These are phyloP conservation scores for Malacosoma neustria DNA, from an alignment of 2,888 invertebrate genomes.

Conservation along the genomic window DNA sequence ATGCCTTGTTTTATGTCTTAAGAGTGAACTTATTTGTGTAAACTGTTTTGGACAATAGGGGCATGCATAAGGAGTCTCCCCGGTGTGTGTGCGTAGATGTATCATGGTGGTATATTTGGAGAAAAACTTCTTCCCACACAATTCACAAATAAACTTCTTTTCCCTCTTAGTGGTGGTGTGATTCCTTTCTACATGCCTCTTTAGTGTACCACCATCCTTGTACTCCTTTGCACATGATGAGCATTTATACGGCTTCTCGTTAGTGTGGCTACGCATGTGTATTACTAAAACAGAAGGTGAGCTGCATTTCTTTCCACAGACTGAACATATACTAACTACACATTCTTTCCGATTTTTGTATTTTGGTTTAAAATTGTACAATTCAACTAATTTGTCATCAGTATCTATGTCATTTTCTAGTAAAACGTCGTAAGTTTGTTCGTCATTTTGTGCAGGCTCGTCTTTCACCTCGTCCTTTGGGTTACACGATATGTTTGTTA, in stretches of 20 bases:
- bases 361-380: constrained; percentile 19
- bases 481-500: constrained; percentile 7
- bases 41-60: constrained; percentile 38
- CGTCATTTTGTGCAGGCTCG: constrained; percentile 21
- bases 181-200: constrained; percentile 39
- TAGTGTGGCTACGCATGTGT: constrained; percentile 46
- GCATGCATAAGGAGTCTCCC: constrained; percentile 54
- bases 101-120: constrained; percentile 40
- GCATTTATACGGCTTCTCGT: constrained; percentile 40
- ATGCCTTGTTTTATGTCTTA: constrained; percentile 43
- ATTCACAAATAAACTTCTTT: constrained; percentile 47
- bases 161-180: constrained; percentile 30
- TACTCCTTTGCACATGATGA: constrained; percentile 43
- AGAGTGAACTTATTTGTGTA: constrained; percentile 39
- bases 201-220: constrained; percentile 39
- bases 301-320: constrained; percentile 33
- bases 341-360: constrained; percentile 8
- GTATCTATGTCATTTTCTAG: constrained; percentile 12
- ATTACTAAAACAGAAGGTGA: constrained; percentile 32
- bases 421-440: constrained; percentile 14
- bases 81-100: constrained; percentile 53
- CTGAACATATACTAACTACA: constrained; percentile 22
- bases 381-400: constrained; percentile 6
- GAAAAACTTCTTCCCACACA: constrained; percentile 53
- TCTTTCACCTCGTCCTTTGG: constrained; percentile 30